Base-by-base conservation (phyloP, 2,797 vertebrate species). In the Mormyrops attenuatus region DNA sequence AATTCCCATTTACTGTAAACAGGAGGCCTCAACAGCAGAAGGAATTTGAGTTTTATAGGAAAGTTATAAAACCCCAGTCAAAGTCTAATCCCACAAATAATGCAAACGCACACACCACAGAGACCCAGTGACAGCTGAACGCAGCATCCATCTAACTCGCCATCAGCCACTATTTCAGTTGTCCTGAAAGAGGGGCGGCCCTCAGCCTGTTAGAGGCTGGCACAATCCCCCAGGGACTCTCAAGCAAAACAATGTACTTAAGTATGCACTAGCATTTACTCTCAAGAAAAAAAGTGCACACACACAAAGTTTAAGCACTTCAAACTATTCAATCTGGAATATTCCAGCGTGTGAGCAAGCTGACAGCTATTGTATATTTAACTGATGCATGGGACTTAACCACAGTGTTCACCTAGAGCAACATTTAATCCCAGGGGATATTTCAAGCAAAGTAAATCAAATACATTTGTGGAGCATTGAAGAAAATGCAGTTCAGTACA, bases 291-390 rank as follows among this genome's bases (percentile, higher is more conserved):
- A 38, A 44, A 2, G 22, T 9, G 38, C 73, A 41, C 73, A 77
- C 69, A 44, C 73, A 44, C 38, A 0, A 44, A n/a, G 38, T 80
- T 77, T 20, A 80, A 80, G 7, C 3, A n/a, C 38, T 80, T 80
- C 38, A 80, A 44, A 80, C 17, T 20, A 80, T 44, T 44, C 6
- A 80, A 44, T 80, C 38, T 80, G 38, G 17, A 41, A 80, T 44
- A 80, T 17, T 41, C 73, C 44, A 44, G 73, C 17, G 73, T 80
- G 73, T 80, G 73, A 80, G 38, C 73, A 80, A 20, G 73, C 73
- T 80, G 73, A 44, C 73, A 80, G 73, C 73, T 80, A 80, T 80
- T 44, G 73, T 41, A 20, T 44, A n/a, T 80, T 80, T 80, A 80
- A 44, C 73, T 80, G 73, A 80, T 41, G 73, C 17, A 44, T 73